Conservation (phyloP, 2,888 invertebrate genomes). For the Gasteruption jaculator region DNA sequence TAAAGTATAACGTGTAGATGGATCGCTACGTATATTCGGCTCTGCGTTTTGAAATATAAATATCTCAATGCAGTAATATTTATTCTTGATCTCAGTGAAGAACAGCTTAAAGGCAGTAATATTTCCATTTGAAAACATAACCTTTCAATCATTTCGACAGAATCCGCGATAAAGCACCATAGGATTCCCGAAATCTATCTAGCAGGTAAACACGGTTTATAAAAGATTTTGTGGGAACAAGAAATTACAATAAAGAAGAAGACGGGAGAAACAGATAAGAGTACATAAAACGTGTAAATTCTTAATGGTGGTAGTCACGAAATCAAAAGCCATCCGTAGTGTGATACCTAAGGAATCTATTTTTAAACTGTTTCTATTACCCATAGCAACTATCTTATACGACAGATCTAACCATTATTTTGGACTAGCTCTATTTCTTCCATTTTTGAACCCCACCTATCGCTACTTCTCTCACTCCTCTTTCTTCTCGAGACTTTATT, state of each 20-base stretch:
- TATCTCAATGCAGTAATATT: no score
- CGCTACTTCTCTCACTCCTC: conserved; percentile 17
- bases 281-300: conserved; percentile 30
- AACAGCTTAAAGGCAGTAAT: no score
- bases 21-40: no score
- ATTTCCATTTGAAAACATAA: no score
- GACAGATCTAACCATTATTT: conserved; percentile 46
- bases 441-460: conserved; percentile 15
- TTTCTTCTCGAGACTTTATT: conserved; percentile 35
- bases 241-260: conserved; percentile 3
- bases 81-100: no score
- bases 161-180: no score
- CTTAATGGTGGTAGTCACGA: conserved; percentile 45
- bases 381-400: conserved; percentile 45
- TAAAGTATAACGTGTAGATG: no score
- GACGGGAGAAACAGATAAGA: conserved; percentile 11
- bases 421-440: conserved; percentile 45
- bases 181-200: no score
- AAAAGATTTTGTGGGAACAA: no score
- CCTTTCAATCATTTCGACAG: no score
- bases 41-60: no score
- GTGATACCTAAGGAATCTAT: conserved; percentile 38
- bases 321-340: conserved; percentile 23
- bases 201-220: no score
- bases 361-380: conserved; percentile 48